These are phyloP conservation scores for Karalla daura DNA, from an alignment of 2,797 vertebrate genomes.

Conservation along the genomic window DNA sequence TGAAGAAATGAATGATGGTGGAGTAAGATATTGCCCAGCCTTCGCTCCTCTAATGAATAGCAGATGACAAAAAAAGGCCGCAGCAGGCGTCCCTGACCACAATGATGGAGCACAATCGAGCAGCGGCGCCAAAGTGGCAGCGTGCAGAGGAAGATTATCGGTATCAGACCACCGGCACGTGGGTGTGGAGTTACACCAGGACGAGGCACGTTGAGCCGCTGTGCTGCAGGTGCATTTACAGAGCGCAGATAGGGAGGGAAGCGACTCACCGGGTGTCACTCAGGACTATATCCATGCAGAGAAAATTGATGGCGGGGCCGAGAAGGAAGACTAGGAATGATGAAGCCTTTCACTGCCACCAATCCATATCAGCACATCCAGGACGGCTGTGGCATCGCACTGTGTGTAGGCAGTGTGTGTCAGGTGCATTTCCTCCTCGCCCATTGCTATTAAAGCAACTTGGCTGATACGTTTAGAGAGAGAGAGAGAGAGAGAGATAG, in stretches of 20 bases:
- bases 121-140: constrained; percentile 24
- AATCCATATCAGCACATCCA: constrained; percentile 62
- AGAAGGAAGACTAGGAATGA: constrained; percentile 67
- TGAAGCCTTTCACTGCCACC: constrained; percentile 71
- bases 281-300: constrained; percentile 62
- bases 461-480: constrained; percentile 12
- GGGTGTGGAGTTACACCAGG: constrained; percentile 56
- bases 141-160: constrained; percentile 55
- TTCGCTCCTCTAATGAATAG: constrained; percentile 38
- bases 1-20: constrained; percentile 35
- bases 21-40: constrained; percentile 10
- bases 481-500: too few species aligned
- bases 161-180: constrained; percentile 54
- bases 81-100: constrained; percentile 29
- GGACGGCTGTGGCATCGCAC: constrained; percentile 43
- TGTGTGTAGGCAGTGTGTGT: constrained; percentile 31
- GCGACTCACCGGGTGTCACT: constrained; percentile 70
- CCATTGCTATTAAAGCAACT: constrained; percentile 26
- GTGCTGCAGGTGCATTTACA: constrained; percentile 58
- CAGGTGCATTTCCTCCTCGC: constrained; percentile 12
- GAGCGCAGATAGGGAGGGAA: constrained; percentile 53
- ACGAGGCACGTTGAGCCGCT: constrained; percentile 37
- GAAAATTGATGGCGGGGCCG: constrained; percentile 73
- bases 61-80: constrained; percentile 28
- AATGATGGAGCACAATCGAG: constrained; percentile 34